Percentiles rank a stretch among this genome's conserved stretches.
Evolutionary conservation across 2,113 vertebrate genomes (phyloP).

Genomic region (Sminthopsis crassicaudata): DNA sequence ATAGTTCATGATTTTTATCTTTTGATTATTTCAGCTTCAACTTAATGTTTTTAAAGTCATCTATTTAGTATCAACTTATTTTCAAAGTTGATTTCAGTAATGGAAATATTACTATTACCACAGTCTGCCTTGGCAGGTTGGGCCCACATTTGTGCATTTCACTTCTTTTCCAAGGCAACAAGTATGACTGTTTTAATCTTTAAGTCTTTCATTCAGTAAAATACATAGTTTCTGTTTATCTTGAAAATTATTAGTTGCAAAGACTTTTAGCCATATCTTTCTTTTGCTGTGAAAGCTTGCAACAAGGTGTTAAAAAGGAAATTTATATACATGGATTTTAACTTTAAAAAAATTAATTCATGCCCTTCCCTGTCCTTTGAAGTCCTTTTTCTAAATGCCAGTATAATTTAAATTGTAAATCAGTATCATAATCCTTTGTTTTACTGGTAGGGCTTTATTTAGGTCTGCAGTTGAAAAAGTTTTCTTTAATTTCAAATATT

Average conservation of each 20-base stretch:
- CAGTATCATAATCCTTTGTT: background rate
- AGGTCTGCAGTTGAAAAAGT: conserved; percentile 33
- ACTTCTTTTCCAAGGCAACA: background rate
- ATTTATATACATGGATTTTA: background rate
- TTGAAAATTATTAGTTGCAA: background rate
- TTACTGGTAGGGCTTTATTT: conserved; percentile 57
- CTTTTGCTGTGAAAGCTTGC: background rate
- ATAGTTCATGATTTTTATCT: background rate
- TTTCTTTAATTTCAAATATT: conserved; percentile 36
- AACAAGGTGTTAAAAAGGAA: background rate
- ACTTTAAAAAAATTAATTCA: conserved; percentile 13
- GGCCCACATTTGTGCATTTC: background rate
- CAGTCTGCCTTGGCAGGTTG: background rate
- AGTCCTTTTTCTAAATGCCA: conserved; percentile 44
- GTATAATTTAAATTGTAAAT: conserved; percentile 38
- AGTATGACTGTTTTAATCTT: background rate
- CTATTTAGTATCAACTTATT: conserved; percentile 22
- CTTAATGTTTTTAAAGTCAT: conserved; percentile 18
- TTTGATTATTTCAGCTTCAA: conserved; percentile 31
- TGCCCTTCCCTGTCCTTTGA: conserved; percentile 39
- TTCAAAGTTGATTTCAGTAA: conserved; percentile 22
- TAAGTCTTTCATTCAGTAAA: conserved; percentile 18
- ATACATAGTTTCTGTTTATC: background rate
- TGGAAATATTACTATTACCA: background rate
- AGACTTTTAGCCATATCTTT: background rate